These are phyloP conservation scores for Plecturocebus donacophilus DNA, from an alignment of 2,113 vertebrate species.

Conservation along the genomic window DNA sequence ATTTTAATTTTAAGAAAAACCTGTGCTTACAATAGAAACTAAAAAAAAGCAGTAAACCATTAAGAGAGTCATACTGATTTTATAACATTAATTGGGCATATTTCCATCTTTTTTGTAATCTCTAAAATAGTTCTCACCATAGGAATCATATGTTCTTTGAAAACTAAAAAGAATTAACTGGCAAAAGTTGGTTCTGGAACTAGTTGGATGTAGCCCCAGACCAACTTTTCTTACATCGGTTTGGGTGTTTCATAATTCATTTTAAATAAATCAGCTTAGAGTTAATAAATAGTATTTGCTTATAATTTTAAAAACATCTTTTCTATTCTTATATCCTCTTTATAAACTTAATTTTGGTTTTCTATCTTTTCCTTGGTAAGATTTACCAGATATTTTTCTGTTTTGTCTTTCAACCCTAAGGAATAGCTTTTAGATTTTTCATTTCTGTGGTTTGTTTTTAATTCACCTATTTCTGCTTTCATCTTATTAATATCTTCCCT, in stretches of 20 bases:
- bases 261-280: neutral
- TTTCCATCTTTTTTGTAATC: slow-evolving; percentile 18
- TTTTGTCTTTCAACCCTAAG: slow-evolving; percentile 24
- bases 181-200: neutral
- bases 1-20: slow-evolving; percentile 20
- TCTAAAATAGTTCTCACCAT: neutral
- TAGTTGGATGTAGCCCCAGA: neutral
- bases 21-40: neutral
- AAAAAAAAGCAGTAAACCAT: neutral
- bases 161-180: slow-evolving; percentile 36
- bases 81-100: slow-evolving; percentile 2
- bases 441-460: neutral
- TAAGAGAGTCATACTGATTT: neutral
- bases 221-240: neutral
- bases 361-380: slow-evolving; percentile 1
- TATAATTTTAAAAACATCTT: neutral
- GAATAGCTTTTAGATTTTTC: slow-evolving; percentile 8
- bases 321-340: neutral
- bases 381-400: neutral
- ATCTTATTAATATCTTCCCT: neutral
- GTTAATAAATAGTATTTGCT: neutral
- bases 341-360: neutral
- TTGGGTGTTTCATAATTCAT: slow-evolving; percentile 28
- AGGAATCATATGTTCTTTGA: neutral
- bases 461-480: neutral